Evolutionary conservation across 2,113 vertebrate genomes (phyloP), one percentile per base, ranked within the genome.

Genomic region (Tapirus terrestris): DNA sequence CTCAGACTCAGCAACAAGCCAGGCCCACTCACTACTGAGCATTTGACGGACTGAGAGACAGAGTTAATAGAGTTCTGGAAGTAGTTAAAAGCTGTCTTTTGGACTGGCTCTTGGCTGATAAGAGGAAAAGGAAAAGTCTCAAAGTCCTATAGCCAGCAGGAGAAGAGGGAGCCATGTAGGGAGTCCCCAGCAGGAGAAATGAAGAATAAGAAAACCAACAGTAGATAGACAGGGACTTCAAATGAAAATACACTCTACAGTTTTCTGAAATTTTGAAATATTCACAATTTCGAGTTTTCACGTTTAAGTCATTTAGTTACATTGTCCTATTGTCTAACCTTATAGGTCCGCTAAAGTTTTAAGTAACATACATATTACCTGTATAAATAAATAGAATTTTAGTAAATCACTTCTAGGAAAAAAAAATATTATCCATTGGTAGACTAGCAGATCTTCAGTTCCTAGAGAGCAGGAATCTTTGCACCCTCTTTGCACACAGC

Each of bases 51-150:
- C 88, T 93, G 45, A 21, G 60, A 91, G 33, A 76, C 5, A 20
- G 29, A 92, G 76, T 81, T 88, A 92, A 75, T 16, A 68, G 43
- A 94, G 70, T 56, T n/a, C 53, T 89, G 45, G 3, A 39, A 31
- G 31, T n/a, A 79, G 45, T 83, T 94, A 88, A 95, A 97, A 72
- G 70, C 63, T 67, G 36, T 39, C 10, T 53, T 91, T 73, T 95
- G 73, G 36, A 60, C 43, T 87, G 39, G 48, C 16, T 91, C 31
- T 76, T 60, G 9, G 20, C 6, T 79, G 20, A 61, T 61, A 84
- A 92, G 33, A 11, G 45, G n/a, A 27, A 88, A 75, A 91, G 11
- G n/a, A 8, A 70, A 95, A 48, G 14, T 53, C n/a, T 13, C 17
- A 7, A 86, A 79, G 4, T 84, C 60, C 79, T 92, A 83, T 27